Percentiles rank a stretch among this genome's conserved stretches.
Conservation (phyloP, 2,888 invertebrate genomes). For the Pyralis farinalis region DNA sequence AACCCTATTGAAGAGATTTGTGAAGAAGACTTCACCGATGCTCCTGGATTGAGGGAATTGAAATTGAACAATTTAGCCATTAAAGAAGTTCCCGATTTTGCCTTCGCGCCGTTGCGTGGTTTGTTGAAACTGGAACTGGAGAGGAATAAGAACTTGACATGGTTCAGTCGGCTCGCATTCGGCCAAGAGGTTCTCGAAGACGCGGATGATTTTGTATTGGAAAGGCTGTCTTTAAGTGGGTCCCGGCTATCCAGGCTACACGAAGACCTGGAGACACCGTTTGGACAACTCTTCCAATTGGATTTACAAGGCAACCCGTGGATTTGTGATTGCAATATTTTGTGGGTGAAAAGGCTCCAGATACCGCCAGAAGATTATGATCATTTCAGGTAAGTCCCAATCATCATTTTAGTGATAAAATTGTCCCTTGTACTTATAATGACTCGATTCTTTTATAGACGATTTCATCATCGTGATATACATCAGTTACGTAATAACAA, state of each 20-base stretch:
- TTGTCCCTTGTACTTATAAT: no score
- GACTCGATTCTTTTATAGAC: no score
- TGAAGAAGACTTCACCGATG: conserved; percentile 66
- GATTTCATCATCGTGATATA: no score
- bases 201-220: conserved; percentile 62
- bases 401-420: no score
- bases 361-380: conserved; percentile 57
- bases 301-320: conserved; percentile 83
- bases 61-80: conserved; percentile 81
- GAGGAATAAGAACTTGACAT: conserved; percentile 74
- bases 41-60: conserved; percentile 74
- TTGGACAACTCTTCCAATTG: conserved; percentile 63
- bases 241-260: conserved; percentile 64
- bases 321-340: conserved; percentile 83
- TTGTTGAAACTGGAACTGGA: conserved; percentile 75
- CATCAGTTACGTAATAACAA: no score
- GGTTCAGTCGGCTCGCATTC: conserved; percentile 68
- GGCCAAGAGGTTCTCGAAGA: conserved; percentile 57
- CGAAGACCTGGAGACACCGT: conserved; percentile 54
- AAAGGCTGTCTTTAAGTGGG: conserved; percentile 64
- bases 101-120: conserved; percentile 76
- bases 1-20: conserved; percentile 76
- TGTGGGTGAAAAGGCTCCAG: conserved; percentile 70
- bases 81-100: conserved; percentile 71
- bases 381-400: conserved; percentile 61